Conservation (phyloP, 2,113 vertebrate species). For the Ochotona princeps region DNA sequence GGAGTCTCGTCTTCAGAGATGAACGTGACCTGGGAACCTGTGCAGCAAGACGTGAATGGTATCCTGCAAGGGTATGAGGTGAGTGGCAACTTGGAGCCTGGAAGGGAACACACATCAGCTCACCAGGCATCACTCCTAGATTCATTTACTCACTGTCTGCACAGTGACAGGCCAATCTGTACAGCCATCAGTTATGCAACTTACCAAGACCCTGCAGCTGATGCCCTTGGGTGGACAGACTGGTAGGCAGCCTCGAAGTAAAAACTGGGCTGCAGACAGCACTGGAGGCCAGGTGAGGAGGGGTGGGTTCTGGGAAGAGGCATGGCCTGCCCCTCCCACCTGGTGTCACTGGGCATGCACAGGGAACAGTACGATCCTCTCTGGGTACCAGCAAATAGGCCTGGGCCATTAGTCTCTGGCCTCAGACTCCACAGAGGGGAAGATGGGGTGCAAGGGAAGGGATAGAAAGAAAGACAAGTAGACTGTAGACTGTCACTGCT, state of each 20-base stretch:
- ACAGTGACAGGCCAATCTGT: fast-evolving
- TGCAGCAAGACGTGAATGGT: slow-evolving; percentile 89
- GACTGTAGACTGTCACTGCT: background rate
- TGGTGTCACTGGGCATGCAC: background rate
- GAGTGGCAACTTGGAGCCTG: background rate
- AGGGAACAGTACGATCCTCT: background rate
- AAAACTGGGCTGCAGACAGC: background rate
- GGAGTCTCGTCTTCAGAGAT: slow-evolving; percentile 93
- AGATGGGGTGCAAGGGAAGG: background rate
- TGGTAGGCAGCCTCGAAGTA: background rate
- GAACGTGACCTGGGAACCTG: slow-evolving; percentile 94
- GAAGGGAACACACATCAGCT: background rate
- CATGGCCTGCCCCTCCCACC: background rate
- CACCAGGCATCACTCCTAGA: background rate
- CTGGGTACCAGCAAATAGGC: background rate
- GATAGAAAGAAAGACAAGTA: background rate
- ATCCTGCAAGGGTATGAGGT: slow-evolving; percentile 97
- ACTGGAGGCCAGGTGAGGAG: background rate
- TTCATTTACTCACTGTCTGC: background rate
- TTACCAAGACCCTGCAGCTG: background rate
- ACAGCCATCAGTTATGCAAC: background rate
- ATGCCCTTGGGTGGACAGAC: background rate
- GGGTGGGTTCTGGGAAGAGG: background rate
- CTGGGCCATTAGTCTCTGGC: background rate
- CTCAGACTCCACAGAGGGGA: background rate